Percentiles rank a stretch among this genome's conserved stretches.
phyloP scores from a whole-genome alignment of 2,113 vertebrate species.

The Donacobius atricapilla region DNA sequence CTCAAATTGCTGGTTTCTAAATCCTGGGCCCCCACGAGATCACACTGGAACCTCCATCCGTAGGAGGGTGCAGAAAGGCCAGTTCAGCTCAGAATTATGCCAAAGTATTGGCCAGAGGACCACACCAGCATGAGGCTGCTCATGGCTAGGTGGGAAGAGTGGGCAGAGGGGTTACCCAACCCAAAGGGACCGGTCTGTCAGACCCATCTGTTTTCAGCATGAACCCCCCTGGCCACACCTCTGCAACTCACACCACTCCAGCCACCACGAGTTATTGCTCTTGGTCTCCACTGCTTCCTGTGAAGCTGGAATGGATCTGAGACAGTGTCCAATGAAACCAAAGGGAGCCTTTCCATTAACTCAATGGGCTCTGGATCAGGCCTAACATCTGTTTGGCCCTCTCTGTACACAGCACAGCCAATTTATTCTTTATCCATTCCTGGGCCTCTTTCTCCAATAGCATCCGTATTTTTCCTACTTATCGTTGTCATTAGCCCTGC shows the following conservation, averaged over 20 bases:
- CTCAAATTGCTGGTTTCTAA: neutral
- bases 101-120: neutral
- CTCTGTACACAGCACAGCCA: constrained; percentile 9
- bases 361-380: constrained; percentile 40
- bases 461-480: constrained; percentile 44
- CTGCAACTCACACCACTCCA: constrained; percentile 12
- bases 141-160: neutral
- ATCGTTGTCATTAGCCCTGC: constrained; percentile 24
- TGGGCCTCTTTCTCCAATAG: constrained; percentile 19
- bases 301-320: constrained; percentile 25
- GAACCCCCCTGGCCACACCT: constrained; percentile 52
- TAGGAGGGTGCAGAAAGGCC: neutral
- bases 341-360: constrained; percentile 53
- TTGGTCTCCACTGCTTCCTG: constrained; percentile 45
- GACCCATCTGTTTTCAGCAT: constrained; percentile 51
- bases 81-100: neutral
- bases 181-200: neutral
- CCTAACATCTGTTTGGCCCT: constrained; percentile 59
- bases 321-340: constrained; percentile 37
- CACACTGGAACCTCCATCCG: neutral
- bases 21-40: neutral
- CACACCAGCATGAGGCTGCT: neutral
- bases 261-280: constrained; percentile 54
- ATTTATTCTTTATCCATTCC: constrained; percentile 51
- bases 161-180: neutral